These are phyloP conservation scores for Junonia oenone DNA, from an alignment of 2,888 invertebrate genomes.

Conservation along the genomic window DNA sequence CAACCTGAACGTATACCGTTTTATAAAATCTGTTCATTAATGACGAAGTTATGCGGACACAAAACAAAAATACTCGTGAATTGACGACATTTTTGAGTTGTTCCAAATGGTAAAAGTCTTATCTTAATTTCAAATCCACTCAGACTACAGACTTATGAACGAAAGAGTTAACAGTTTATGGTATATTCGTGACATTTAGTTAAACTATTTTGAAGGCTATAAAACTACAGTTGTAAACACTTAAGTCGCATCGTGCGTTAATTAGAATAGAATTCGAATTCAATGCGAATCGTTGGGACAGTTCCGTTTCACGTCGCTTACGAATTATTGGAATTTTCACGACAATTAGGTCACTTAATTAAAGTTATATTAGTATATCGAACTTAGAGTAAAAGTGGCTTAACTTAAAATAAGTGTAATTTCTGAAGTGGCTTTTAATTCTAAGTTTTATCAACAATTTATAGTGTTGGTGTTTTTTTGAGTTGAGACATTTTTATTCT, in stretches of 20 bases:
- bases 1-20: no score
- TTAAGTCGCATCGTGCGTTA: background rate
- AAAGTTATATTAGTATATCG: no score
- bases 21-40: no score
- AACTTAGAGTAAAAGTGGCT: no score
- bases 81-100: no score
- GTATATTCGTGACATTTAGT: background rate
- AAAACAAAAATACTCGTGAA: no score
- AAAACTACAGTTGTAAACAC: background rate
- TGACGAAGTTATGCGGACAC: background rate
- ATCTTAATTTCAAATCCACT: background rate
- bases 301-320: background rate
- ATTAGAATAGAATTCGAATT: background rate
- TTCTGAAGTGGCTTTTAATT: no score
- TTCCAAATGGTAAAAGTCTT: no score
- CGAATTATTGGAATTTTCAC: background rate
- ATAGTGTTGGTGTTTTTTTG: no score
- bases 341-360: background rate
- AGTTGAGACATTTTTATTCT: no score
- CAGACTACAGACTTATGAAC: background rate
- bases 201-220: background rate
- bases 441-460: no score
- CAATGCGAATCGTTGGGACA: background rate
- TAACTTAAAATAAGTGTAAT: no score
- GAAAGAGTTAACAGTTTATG: background rate